phyloP scores from a whole-genome alignment of 1,140 invertebrate genomes.

The Drosophila funebris region DNA sequence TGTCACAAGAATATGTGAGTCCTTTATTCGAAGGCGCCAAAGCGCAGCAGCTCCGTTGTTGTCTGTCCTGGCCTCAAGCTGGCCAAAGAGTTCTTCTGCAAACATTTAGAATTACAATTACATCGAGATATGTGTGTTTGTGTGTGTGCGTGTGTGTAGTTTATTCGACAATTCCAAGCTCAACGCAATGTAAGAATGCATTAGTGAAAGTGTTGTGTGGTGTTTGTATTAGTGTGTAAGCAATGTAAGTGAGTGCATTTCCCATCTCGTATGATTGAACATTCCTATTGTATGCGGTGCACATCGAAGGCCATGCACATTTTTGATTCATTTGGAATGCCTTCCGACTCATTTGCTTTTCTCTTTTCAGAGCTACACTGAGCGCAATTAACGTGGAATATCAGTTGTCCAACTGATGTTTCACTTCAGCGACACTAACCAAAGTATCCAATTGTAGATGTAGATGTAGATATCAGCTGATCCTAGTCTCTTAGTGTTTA shows the following conservation, averaged over 20 bases:
- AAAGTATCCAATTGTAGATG: too few relatives aligned
- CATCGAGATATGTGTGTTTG: slow-evolving; percentile 10
- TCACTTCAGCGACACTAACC: neutral
- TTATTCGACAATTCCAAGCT: neutral
- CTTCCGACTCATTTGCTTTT: neutral
- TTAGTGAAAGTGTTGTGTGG: too few relatives aligned
- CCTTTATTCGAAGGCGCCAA: slow-evolving; percentile 66
- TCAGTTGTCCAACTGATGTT: neutral
- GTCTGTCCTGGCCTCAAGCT: slow-evolving; percentile 55
- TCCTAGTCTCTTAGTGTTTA: too few relatives aligned
- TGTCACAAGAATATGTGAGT: neutral
- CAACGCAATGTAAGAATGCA: neutral
- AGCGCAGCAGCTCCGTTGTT: slow-evolving; percentile 60
- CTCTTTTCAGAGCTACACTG: neutral
- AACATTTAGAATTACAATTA: slow-evolving; percentile 69
- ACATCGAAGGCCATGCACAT: neutral
- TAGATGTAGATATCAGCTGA: too few relatives aligned
- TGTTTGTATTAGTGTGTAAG: neutral
- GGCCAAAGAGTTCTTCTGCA: slow-evolving; percentile 71
- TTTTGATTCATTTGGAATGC: neutral
- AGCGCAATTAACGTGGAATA: neutral
- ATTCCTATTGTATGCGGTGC: neutral
- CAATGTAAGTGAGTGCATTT: neutral
- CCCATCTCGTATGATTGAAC: neutral
- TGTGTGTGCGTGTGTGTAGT: neutral